Evolutionary conservation across 37 sponge, comb jelly and placozoan species (phyloP).

Genomic region (Corticium candelabrum): DNA sequence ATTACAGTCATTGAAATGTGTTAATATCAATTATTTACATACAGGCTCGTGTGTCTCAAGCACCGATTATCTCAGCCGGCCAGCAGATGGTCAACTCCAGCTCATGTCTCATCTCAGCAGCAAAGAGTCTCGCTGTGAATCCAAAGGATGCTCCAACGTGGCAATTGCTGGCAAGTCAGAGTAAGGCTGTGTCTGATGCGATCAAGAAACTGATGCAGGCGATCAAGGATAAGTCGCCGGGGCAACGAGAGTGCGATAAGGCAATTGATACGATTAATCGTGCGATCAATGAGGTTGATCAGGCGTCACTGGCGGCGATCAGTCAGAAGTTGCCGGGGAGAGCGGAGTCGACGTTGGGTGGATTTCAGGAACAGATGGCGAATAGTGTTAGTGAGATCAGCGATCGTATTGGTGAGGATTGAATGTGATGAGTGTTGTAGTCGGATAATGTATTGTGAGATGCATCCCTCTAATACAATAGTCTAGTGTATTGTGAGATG

Average conservation of each 20-base stretch:
- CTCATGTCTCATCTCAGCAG: constrained; percentile 58
- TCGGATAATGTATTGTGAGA: too few species aligned
- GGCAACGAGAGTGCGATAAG: constrained; percentile 79
- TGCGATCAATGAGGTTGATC: constrained; percentile 65
- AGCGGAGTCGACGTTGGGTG: constrained; percentile 54
- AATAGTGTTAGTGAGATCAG: constrained; percentile 48
- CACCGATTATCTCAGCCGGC: constrained; percentile 46
- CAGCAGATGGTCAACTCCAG: constrained; percentile 59
- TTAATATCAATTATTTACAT: not conserved
- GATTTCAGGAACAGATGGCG: constrained; percentile 75
- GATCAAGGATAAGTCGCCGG: constrained; percentile 39
- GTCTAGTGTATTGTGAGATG: too few species aligned
- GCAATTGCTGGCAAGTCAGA: constrained; percentile 82
- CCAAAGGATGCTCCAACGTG: constrained; percentile 78
- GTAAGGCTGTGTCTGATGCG: constrained; percentile 78
- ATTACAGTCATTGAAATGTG: too few species aligned
- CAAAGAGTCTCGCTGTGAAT: constrained; percentile 74
- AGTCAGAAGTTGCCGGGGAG: constrained; percentile 56
- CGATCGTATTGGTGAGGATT: constrained; percentile 50
- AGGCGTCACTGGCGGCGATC: constrained; percentile 73
- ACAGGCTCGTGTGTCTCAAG: not conserved
- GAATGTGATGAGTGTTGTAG: not conserved
- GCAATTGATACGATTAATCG: constrained; percentile 71
- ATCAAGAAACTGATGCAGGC: constrained; percentile 57
- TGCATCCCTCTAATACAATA: too few species aligned